Conservation (phyloP, 2,797 vertebrate genomes). For the Gymnothorax reevesii region DNA sequence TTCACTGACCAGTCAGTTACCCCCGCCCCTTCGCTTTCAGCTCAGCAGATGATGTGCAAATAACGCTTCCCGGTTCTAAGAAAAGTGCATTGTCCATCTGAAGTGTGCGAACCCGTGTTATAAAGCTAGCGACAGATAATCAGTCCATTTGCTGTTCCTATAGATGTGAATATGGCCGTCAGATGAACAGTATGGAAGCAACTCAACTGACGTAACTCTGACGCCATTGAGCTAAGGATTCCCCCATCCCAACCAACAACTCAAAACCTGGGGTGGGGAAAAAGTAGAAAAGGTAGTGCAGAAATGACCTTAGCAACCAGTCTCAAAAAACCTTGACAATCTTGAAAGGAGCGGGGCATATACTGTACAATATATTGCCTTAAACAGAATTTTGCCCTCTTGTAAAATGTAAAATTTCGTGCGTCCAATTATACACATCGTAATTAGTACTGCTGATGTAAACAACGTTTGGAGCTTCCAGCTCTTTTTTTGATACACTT, state of each 20-base stretch:
- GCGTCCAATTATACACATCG: too few relatives aligned
- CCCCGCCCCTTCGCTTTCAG: slow-evolving; percentile 51
- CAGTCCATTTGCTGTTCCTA: slow-evolving; percentile 64
- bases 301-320: slow-evolving; percentile 19
- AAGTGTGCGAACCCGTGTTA: slow-evolving; percentile 59
- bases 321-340: slow-evolving; percentile 1
- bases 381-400: too few relatives aligned
- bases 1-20: slow-evolving; percentile 57
- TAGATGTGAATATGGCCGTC: slow-evolving; percentile 81
- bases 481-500: not conserved
- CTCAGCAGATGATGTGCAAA: slow-evolving; percentile 42
- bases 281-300: not conserved
- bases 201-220: slow-evolving; percentile 77
- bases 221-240: slow-evolving; percentile 78
- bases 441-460: too few relatives aligned
- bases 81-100: slow-evolving; percentile 45
- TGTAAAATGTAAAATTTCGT: too few relatives aligned
- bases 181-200: slow-evolving; percentile 73
- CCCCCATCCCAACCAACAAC: slow-evolving; percentile 62
- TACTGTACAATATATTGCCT: not conserved
- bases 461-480: too few relatives aligned
- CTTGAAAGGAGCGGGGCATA: not conserved
- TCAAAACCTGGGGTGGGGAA: slow-evolving; percentile 32
- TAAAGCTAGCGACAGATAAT: slow-evolving; percentile 48
- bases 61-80: slow-evolving; percentile 37